phyloP scores from a whole-genome alignment of 2,888 invertebrate species.

The Andrena praecox region DNA sequence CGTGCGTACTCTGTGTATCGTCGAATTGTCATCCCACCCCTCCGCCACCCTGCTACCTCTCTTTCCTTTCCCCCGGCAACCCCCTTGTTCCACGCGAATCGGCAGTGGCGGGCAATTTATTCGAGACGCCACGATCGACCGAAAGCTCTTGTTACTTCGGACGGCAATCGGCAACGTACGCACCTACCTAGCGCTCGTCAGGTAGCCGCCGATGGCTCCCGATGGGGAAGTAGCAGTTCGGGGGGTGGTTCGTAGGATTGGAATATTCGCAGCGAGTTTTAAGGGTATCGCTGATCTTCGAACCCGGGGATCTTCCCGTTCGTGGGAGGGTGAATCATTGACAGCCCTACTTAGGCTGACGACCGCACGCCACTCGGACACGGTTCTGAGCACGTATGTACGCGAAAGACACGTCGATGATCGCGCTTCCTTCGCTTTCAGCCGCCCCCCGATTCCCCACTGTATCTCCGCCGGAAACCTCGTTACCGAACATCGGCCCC shows the following conservation, averaged over 20 bases:
- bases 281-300: too few relatives aligned
- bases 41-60: background rate
- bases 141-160: background rate
- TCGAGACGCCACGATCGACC: background rate
- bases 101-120: conserved; percentile 2
- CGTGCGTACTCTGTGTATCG: conserved; percentile 35
- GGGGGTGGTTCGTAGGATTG: too few relatives aligned
- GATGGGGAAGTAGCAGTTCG: too few relatives aligned
- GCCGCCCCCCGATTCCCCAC: conserved; percentile 29
- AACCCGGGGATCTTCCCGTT: background rate
- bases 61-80: background rate
- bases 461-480: conserved; percentile 72
- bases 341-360: background rate
- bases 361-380: conserved; percentile 41
- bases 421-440: conserved; percentile 52
- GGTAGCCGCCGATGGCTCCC: too few relatives aligned
- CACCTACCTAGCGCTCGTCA: too few relatives aligned
- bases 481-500: conserved; percentile 78
- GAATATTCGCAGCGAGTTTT: too few relatives aligned
- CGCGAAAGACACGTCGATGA: conserved; percentile 43
- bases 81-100: background rate
- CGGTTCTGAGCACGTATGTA: conserved; percentile 53
- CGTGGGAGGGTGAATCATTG: background rate
- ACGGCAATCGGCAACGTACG: background rate
- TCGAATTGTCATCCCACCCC: conserved; percentile 44